Percentiles rank a stretch among this genome's conserved stretches.
Evolutionary conservation across 2,797 vertebrate genomes (phyloP).

Genomic region (Tiaroga cobitis): DNA sequence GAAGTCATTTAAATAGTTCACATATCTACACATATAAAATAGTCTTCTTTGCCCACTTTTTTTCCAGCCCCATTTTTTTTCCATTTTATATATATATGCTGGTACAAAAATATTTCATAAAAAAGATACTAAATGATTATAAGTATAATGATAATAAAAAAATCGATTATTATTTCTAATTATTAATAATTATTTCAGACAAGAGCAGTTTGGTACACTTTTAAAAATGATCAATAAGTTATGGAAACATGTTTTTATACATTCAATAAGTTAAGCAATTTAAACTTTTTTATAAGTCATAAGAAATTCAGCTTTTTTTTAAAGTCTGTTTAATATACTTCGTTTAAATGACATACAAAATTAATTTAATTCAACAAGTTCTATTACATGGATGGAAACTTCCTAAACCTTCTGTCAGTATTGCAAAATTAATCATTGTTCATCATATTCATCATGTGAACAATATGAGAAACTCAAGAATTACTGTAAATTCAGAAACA

Average conservation of each 20-base stretch:
- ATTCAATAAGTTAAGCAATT: not conserved
- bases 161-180: not conserved
- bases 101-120: too few species aligned
- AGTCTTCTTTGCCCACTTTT: not conserved
- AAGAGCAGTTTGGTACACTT: not conserved
- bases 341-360: not conserved
- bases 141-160: not conserved
- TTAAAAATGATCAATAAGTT: not conserved
- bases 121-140: not conserved
- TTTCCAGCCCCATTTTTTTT: not conserved
- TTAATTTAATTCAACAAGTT: not conserved
- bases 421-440: not conserved
- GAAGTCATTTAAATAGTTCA: not conserved
- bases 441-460: not conserved
- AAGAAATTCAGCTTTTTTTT: not conserved
- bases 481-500: not conserved
- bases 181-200: not conserved
- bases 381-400: not conserved
- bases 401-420: not conserved
- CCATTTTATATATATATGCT: too few species aligned
- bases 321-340: not conserved
- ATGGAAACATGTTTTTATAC: not conserved
- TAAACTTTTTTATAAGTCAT: not conserved
- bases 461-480: not conserved
- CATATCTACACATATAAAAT: not conserved